Percentiles rank a stretch among this genome's conserved stretches.
Conservation (phyloP, 2,797 vertebrate species). For the Smutsia gigantea region DNA sequence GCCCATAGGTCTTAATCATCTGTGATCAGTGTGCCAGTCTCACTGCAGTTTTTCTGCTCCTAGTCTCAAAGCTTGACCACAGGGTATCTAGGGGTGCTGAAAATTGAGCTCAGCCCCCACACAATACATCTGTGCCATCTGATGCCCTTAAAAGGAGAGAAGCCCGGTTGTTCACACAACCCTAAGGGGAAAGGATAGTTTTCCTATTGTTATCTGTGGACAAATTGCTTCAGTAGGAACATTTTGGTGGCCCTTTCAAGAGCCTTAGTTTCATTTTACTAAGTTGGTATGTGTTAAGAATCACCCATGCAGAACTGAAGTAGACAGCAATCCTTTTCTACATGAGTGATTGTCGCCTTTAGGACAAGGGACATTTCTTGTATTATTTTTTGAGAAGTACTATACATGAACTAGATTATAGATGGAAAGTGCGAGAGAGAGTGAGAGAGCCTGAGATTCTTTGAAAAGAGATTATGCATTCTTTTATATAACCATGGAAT, state of each 20-base stretch:
- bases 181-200: neutral
- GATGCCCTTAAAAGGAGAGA: neutral
- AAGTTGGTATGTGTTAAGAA: neutral
- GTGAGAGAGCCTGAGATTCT: neutral
- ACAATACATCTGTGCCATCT: fast-evolving
- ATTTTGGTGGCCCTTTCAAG: neutral
- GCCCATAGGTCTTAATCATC: neutral
- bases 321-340: neutral
- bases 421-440: neutral
- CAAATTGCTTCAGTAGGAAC: neutral
- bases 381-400: neutral
- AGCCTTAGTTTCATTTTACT: neutral
- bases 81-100: neutral
- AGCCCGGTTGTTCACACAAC: neutral
- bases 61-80: neutral
- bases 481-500: neutral
- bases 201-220: neutral
- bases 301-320: neutral
- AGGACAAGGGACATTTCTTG: neutral
- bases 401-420: neutral
- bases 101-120: neutral
- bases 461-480: neutral
- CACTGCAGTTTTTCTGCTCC: neutral
- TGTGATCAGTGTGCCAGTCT: neutral
- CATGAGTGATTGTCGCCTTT: neutral